Evolutionary conservation across 2,113 vertebrate genomes (phyloP).

Genomic region (Callithrix jacchus): DNA sequence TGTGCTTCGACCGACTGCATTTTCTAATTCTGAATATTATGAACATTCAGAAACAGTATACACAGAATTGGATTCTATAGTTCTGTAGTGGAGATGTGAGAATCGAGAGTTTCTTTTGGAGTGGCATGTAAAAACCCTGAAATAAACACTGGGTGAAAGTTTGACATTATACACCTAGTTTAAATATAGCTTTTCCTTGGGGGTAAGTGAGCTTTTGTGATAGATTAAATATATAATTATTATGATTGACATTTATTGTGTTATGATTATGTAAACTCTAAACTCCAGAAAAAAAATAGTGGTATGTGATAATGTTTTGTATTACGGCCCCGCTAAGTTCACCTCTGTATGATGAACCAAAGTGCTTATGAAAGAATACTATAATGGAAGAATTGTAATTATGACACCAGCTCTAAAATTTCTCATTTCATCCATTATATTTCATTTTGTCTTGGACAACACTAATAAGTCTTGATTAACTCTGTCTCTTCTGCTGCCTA

Average conservation of each 20-base stretch:
- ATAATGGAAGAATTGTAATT: background rate
- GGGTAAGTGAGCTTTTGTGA: background rate
- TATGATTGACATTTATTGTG: background rate
- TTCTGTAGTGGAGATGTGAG: background rate
- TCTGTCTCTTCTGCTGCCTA: background rate
- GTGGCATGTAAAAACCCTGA: background rate
- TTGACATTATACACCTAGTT: background rate
- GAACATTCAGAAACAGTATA: background rate
- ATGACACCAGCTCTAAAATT: background rate
- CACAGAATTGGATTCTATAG: background rate
- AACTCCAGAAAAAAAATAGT: background rate
- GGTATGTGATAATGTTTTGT: background rate
- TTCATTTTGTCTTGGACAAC: background rate
- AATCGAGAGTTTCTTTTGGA: background rate
- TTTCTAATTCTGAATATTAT: background rate
- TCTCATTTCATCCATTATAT: background rate
- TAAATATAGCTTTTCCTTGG: background rate
- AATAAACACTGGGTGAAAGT: background rate
- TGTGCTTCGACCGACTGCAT: background rate
- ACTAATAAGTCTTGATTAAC: background rate
- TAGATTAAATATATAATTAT: background rate
- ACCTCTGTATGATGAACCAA: background rate
- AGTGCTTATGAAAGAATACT: background rate
- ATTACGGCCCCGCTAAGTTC: background rate
- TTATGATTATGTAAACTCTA: background rate